Base-by-base conservation (phyloP, 1,140 invertebrate genomes). In the Caenorhabditis latens region DNA sequence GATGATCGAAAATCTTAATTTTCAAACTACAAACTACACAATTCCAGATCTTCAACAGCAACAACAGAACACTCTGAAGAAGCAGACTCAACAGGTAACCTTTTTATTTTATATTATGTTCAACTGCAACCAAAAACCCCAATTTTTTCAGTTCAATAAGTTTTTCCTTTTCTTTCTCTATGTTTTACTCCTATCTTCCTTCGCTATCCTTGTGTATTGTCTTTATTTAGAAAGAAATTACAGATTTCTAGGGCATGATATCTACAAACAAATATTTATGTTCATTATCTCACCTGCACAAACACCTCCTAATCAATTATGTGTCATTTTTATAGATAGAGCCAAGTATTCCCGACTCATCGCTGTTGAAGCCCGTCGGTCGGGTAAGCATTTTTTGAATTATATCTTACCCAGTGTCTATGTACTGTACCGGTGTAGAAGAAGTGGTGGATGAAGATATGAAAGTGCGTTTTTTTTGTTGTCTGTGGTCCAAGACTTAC, bases 351-450 rank as follows among this genome's bases (percentile, higher is more conserved):
- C 71, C 46, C 71, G 71, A 79, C 43, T 79, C 71, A 24, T 79
- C 71, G 46, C 46, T 79, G 71, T 79, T 79, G 71, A 79, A 79
- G 71, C 71, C 71, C 71, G 71, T 79, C 71, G 71, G 71, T 21
- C 43, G 71, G 46, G 71, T 79, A 79, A 79, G 71, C 46, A 4
- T 19, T 11, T 50, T 79, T 46, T 32, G 3, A 19, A 13, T n/a
- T 43, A 50, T 32, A 8, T 65, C 32, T 65, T 40, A 40, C 32
- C 24, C 61, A 14, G 16, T 19, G 5, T 19, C 46, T 71, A 14
- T 65, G 61, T 43, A 71, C 40, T 71, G 65, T 71, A 71, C 9
- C 65, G 65, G 42, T 71, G 65, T 14, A 43, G 21, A 71, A 7
- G 8, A 13, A 21, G 50, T 13, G n/a, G n/a, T n/a, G n/a, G n/a